Conservation (phyloP, 1,140 invertebrate genomes). For the Linepithema humile region DNA sequence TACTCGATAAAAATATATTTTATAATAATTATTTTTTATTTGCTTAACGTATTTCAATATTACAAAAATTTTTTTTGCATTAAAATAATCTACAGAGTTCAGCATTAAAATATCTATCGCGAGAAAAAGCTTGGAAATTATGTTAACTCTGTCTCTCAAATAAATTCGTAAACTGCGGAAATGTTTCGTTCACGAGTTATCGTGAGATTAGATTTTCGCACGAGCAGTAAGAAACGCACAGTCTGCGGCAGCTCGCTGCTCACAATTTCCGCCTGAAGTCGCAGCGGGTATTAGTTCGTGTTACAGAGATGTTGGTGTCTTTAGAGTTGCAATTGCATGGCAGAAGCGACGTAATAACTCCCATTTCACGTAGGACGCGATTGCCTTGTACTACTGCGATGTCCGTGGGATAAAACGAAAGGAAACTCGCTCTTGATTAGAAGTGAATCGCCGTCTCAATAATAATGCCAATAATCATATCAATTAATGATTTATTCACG, state of each 20-base stretch:
- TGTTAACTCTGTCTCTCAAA: not conserved
- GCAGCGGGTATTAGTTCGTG: slow-evolving; percentile 42
- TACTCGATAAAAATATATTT: not conserved
- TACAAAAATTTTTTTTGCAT: not conserved
- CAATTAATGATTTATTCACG: slow-evolving; percentile 41
- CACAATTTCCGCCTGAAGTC: slow-evolving; percentile 42
- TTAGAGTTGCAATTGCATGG: slow-evolving; percentile 49
- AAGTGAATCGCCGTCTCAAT: slow-evolving; percentile 12
- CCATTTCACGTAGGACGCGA: slow-evolving; percentile 36
- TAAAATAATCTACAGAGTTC: too few species aligned
- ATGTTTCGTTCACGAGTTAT: slow-evolving; percentile 39
- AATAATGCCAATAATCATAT: not conserved
- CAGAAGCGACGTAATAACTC: slow-evolving; percentile 49
- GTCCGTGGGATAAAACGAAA: slow-evolving; percentile 13
- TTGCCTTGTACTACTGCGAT: slow-evolving; percentile 23
- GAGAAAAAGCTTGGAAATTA: not conserved
- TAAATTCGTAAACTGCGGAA: not conserved
- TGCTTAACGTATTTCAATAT: not conserved
- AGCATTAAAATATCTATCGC: too few species aligned
- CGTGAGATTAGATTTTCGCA: slow-evolving; percentile 43
- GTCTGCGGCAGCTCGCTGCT: slow-evolving; percentile 5
- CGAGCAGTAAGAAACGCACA: slow-evolving; percentile 13
- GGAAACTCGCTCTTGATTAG: slow-evolving; percentile 17
- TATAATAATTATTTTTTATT: not conserved
- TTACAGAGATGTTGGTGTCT: slow-evolving; percentile 38